Evolutionary conservation across 92 coral and sea anemone genomes (phyloP).

Genomic region (Epizoanthus fatuus): DNA sequence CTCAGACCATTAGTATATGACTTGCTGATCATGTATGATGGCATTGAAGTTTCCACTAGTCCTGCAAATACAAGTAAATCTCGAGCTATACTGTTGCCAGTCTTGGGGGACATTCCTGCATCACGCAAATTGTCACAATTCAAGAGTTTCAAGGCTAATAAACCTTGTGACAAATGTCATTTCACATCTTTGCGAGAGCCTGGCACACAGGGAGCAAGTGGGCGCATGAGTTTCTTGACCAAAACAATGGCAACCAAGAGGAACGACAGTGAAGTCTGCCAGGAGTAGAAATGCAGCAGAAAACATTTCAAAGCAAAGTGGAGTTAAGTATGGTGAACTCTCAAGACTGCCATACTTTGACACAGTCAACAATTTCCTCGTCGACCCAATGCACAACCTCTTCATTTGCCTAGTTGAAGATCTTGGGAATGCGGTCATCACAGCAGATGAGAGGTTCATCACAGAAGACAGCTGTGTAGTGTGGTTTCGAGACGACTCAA

Average conservation of each 20-base stretch:
- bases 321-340: constrained; percentile 35
- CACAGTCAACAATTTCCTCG: constrained; percentile 39
- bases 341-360: constrained; percentile 48
- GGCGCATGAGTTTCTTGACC: constrained; percentile 37
- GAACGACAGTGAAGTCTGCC: constrained; percentile 2
- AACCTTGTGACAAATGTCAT: constrained; percentile 52
- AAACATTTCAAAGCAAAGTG: constrained; percentile 31
- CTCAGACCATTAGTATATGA: no score
- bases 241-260: not conserved
- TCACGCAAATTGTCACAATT: constrained; percentile 23
- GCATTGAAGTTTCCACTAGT: no score
- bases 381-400: constrained; percentile 56
- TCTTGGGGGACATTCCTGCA: no score
- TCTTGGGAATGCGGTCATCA: constrained; percentile 15
- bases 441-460: constrained; percentile 19
- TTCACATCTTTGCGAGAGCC: constrained; percentile 40
- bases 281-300: constrained; percentile 32
- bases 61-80: no score
- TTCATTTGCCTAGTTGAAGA: constrained; percentile 54
- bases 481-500: constrained; percentile 29
- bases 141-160: constrained; percentile 28
- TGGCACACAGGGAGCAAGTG: constrained; percentile 53
- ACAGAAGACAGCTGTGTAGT: not conserved
- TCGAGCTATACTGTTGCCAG: no score
- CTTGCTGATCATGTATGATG: no score